Evolutionary conservation across 2,797 vertebrate genomes (phyloP), one percentile per base, ranked within the genome.

Genomic region (Oreochromis mossambicus): DNA sequence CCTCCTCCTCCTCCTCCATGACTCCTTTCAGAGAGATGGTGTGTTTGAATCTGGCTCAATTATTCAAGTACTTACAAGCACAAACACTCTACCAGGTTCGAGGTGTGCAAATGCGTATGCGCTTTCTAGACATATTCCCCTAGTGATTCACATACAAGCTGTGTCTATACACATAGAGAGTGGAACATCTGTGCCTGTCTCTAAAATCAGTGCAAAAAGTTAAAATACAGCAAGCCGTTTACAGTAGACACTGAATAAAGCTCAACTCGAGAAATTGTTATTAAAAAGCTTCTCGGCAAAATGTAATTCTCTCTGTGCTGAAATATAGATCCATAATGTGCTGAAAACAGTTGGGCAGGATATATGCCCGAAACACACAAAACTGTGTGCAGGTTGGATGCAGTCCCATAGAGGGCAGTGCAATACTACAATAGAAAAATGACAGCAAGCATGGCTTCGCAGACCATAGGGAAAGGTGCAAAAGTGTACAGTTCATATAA

Each of bases 41-140:
- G 95, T 96, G 97, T 97, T 94, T 95, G 89, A 95, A 96, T 94
- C 90, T 97, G 97, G 96, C 97, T 98, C 96, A 96, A 95, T 96
- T 96, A 97, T 97, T 97, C 96, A 96, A 97, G 97, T 97, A 97
- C 97, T 97, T 97, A 97, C 97, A 96, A 96, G 97, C 97, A 97
- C 96, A 96, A 95, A 90, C 90, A 89, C 92, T 86, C 83, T 91
- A 88, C 86, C 93, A 91, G 89, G 86, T 88, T 93, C 92, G 77
- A 90, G 89, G 88, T 91, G 91, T 90, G 83, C 68, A 15, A 86
- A 84, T 87, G 86, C 24, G 63, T 73, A 58, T 83, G 78, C 36
- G 54, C 75, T 83, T 90, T 82, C 76, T 66, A 87, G 84, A 87
- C 77, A 76, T 85, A 86, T 87, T 88, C 88, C 92, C 88, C 83